Base-by-base conservation (phyloP, 2,797 vertebrate genomes). In the Ceryle rudis region DNA sequence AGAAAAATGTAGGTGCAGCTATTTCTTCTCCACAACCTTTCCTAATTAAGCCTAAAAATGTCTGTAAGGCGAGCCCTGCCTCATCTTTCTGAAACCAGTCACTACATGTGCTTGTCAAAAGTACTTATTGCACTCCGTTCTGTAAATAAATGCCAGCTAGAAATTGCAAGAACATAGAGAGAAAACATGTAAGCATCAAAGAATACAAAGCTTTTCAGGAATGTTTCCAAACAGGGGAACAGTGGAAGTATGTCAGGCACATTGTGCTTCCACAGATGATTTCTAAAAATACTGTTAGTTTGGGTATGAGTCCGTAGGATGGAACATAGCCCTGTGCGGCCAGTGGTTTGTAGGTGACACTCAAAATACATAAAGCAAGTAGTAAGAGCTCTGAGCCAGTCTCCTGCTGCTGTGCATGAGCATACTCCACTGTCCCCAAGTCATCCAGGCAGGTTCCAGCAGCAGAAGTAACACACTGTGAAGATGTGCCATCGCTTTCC, bases 1-100 rank as follows among this genome's bases (percentile, higher is more conserved):
- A 92, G 81, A 98, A 98, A 96, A 98, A 98, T 95, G 95, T 97
- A 96, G 94, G 91, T 93, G 97, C 79, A 97, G 95, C 71, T 92
- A 62, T 90, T 94, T 88, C 69, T 57, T 71, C 84, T 71, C 37
- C 85, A 90, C 47, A 83, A 14, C 79, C 81, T 94, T 81, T 95
- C 47, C 85, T 94, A 86, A 95, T 95, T 95, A 85, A 93, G 88
- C 72, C 93, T 93, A 46, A 81, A 97, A 92, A 81, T 10, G 69
- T 82, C 91, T 96, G 71, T 87, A 70, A 96, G 96, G 90, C 0
- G 1, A 97, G 77, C 58, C 65, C 81, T 94, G 92, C 89, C 90
- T 60, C 81, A 87, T 94, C 69, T 81, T 86, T 94, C 62, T 67
- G 55, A 82, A 94, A 95, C 96, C 80, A 94, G 96, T 94, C 79